Evolutionary conservation across 2,888 invertebrate genomes (phyloP).

Genomic region (Drosophila lutescens): DNA sequence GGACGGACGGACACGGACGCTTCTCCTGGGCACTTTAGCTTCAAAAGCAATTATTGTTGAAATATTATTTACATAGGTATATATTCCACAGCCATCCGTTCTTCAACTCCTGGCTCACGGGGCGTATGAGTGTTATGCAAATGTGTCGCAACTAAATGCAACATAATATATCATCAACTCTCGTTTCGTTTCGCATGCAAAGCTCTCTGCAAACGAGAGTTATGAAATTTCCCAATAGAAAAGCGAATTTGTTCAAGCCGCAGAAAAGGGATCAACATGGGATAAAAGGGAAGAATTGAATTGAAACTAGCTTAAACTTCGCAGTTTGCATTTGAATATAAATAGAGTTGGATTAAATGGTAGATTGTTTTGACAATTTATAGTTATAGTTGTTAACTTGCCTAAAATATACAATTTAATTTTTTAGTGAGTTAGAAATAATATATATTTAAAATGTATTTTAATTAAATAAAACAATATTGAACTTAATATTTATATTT

Average conservation of each 20-base stretch:
- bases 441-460: too few species aligned
- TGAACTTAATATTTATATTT: too few species aligned
- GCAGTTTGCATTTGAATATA: constrained; percentile 25
- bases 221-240: constrained; percentile 41
- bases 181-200: constrained; percentile 29
- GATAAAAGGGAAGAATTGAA: neutral
- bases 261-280: constrained; percentile 5
- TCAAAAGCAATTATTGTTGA: constrained; percentile 74
- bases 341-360: constrained; percentile 4
- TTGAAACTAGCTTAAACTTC: constrained; percentile 6
- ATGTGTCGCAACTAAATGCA: constrained; percentile 62
- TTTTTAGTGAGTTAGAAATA: neutral
- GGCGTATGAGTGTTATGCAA: constrained; percentile 71
- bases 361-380: neutral
- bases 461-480: too few species aligned
- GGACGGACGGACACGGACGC: constrained; percentile 35
- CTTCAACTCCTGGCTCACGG: constrained; percentile 42
- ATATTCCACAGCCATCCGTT: constrained; percentile 47
- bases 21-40: constrained; percentile 57
- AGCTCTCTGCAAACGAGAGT: constrained; percentile 24
- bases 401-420: neutral
- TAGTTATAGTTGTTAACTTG: neutral
- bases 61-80: constrained; percentile 74
- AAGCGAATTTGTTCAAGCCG: constrained; percentile 4
- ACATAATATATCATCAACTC: constrained; percentile 57